Evolutionary conservation across 2,888 invertebrate genomes (phyloP), one percentile per base, ranked within the genome.

Genomic region (Ganaspis brasiliensis): DNA sequence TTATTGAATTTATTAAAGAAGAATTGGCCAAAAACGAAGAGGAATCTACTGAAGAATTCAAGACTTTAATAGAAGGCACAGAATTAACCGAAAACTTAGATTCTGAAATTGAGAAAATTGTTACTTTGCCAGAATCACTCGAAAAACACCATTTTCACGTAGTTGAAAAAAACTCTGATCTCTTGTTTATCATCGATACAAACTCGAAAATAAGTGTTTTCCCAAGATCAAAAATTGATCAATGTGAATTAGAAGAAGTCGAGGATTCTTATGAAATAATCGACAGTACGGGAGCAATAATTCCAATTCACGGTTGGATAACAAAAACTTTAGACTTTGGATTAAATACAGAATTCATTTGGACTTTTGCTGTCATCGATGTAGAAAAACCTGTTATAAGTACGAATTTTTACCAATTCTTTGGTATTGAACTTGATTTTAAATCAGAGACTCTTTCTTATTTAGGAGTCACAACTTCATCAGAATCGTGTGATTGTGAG

Each of bases 141-240:
- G n/a, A n/a, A 26, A 31, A 59, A 59, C 26, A 31, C 6, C n/a
- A n/a, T 31, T 26, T 59, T 31, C 57, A 59, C 6, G 26, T 59
- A 6, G 26, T 3, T 1, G 57, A 59, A 6, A 31, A 59, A n/a
- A 14, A 31, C 1, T 26, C 57, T 12, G 26, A 59, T 8, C 31
- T 59, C n/a, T 26, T n/a, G n/a, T 59, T 59, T 59, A 2, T 59
- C 9, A n/a, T 59, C 14, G 26, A 59, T 26, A 14, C 8, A 6
- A 2, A 16, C 6, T 59, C 57, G 14, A 26, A 59, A 59, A 59
- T 59, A 8, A 59, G 57, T 26, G 57, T 59, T 24, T 31, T 59
- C n/a, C 57, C 57, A 26, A n/a, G 6, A 26, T 59, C 57, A 26
- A 8, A 59, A 31, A 31, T 59, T 6, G 57, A 26, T 59, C n/a